These are phyloP conservation scores for Nothobranchius kuhntae DNA, from an alignment of 2,113 vertebrate species.

Conservation along the genomic window DNA sequence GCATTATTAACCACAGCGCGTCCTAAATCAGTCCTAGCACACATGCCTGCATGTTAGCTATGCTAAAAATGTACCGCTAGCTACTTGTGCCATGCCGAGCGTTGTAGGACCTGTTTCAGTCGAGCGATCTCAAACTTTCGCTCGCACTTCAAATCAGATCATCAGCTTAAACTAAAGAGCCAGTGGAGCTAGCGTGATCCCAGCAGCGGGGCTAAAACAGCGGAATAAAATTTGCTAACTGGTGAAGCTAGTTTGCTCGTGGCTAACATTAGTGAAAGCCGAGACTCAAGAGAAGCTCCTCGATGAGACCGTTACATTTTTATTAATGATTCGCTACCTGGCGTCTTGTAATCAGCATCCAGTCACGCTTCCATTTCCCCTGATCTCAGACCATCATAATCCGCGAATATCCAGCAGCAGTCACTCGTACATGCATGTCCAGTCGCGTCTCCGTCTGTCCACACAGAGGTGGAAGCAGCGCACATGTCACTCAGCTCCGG, in stretches of 20 bases:
- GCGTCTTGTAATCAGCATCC: not conserved
- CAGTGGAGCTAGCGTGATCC: not conserved
- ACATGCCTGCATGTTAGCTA: slow-evolving; percentile 24
- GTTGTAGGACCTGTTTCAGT: not conserved
- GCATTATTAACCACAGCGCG: not conserved
- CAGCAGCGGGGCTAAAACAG: not conserved
- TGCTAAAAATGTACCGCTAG: slow-evolving; percentile 29
- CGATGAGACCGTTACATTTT: not conserved
- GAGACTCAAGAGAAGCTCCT: slow-evolving; percentile 1
- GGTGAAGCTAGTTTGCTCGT: slow-evolving; percentile 18
- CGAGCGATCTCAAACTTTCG: not conserved
- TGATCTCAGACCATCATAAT: slow-evolving; percentile 9
- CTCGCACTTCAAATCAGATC: not conserved
- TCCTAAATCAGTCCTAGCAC: not conserved
- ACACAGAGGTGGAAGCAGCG: not conserved
- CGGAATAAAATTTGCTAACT: not conserved
- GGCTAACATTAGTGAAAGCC: slow-evolving; percentile 16
- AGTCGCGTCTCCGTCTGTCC: slow-evolving; percentile 6
- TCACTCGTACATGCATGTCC: slow-evolving; percentile 19
- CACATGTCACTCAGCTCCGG: not conserved
- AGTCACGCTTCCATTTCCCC: slow-evolving; percentile 24
- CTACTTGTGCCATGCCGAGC: slow-evolving; percentile 8
- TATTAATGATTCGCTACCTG: slow-evolving; percentile 42
- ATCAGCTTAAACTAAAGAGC: no score
- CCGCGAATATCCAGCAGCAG: slow-evolving; percentile 5